Conservation (phyloP, 2,888 invertebrate species). For the Macaria liturata region DNA sequence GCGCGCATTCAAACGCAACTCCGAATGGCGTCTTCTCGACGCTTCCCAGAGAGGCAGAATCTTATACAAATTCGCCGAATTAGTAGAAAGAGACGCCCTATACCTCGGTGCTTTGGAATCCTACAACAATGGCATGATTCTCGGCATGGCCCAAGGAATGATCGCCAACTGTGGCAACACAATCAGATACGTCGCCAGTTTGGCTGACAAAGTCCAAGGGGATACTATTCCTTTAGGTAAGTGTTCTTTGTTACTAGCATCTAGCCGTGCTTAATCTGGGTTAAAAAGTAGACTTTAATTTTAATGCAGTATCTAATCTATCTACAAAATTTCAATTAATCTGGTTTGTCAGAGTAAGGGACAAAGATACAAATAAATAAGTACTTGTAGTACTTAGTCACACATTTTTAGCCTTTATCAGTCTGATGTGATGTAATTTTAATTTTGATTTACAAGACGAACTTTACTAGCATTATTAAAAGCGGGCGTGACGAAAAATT, state of each 20-base stretch:
- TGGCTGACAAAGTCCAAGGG: constrained; percentile 93
- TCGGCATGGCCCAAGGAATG: neutral
- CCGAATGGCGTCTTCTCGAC: constrained; percentile 91
- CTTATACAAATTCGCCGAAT: constrained; percentile 89
- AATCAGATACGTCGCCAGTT: constrained; percentile 92
- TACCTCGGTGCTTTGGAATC: constrained; percentile 94
- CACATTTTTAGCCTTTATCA: no score
- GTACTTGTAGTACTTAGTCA: no score
- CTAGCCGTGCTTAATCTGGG: no score
- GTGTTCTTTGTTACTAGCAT: neutral
- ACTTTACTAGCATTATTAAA: no score
- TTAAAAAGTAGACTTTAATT: no score
- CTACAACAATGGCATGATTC: constrained; percentile 91
- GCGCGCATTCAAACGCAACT: constrained; percentile 86
- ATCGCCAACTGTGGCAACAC: constrained; percentile 58
- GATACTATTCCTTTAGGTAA: constrained; percentile 61
- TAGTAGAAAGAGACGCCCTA: constrained; percentile 88
- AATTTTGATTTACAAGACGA: no score
- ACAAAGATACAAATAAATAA: no score
- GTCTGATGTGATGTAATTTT: no score
- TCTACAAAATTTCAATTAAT: no score
- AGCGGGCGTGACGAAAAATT: no score
- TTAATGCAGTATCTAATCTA: no score
- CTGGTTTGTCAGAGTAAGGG: no score
- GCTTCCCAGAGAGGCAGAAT: constrained; percentile 90